Conservation (phyloP, 2,797 vertebrate genomes). For the Pygocentrus nattereri region DNA sequence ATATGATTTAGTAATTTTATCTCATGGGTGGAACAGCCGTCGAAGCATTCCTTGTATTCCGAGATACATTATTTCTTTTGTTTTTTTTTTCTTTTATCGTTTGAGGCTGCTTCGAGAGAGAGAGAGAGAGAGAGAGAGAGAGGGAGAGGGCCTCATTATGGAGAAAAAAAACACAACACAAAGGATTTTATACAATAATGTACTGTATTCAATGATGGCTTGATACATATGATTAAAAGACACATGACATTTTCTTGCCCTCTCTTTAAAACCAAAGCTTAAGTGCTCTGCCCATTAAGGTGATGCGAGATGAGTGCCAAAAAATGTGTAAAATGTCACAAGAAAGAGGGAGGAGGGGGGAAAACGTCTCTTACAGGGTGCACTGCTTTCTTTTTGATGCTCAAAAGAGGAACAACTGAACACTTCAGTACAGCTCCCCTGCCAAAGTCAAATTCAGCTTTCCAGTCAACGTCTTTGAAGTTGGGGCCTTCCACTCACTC, state of each 20-base stretch:
- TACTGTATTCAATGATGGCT: slow-evolving; percentile 84
- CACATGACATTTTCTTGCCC: slow-evolving; percentile 72
- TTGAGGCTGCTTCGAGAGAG: no score
- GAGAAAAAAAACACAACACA: slow-evolving; percentile 75
- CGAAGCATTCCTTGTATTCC: no score
- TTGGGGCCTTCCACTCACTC: neutral
- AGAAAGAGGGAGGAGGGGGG: slow-evolving; percentile 1
- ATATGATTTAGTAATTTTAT: no score
- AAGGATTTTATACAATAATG: slow-evolving; percentile 80
- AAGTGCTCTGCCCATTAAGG: slow-evolving; percentile 66
- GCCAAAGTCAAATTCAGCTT: slow-evolving; percentile 1
- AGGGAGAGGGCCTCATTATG: neutral
- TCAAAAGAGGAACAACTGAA: slow-evolving; percentile 36
- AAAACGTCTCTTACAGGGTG: slow-evolving; percentile 30
- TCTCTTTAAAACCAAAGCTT: slow-evolving; percentile 70
- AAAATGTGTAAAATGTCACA: slow-evolving; percentile 44
- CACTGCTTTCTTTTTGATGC: slow-evolving; percentile 21
- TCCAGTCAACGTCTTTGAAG: neutral
- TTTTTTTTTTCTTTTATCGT: no score
- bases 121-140: neutral
- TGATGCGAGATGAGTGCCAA: slow-evolving; percentile 67
- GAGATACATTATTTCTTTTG: no score
- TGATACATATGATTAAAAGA: slow-evolving; percentile 81
- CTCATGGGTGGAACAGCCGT: no score
- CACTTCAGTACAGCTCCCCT: slow-evolving; percentile 18